Base-by-base conservation (phyloP, 2,113 vertebrate genomes). In the Scortum barcoo region DNA sequence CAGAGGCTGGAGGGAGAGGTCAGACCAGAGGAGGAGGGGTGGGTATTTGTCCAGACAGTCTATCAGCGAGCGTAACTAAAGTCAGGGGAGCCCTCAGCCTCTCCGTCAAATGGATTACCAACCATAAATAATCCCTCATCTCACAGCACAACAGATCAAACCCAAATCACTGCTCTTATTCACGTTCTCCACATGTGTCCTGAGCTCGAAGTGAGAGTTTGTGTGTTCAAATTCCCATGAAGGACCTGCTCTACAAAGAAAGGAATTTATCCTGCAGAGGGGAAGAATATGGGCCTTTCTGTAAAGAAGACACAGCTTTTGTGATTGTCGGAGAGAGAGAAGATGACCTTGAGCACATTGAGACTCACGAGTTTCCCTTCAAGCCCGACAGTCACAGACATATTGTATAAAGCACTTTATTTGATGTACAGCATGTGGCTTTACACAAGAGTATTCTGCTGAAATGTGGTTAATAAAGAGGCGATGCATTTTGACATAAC, bases 261-360 rank as follows among this genome's bases (percentile, higher is more conserved):
- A 46, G 11, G 60, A 9, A 19, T 61, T 88, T 19, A 61, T 67
- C 50, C 73, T 40, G 72, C 46, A 50, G 11, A 19, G 38, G 28
- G 50, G 44, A 40, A 24, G 50, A 13, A 19, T 53, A 68, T 51
- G 20, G 24, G 28, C 33, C 44, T 65, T 38, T 81, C 42, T 63
- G 9, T 71, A 61, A 77, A 28, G 30, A 48, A 80, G 46, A 70
- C 60, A 16, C 5, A 2, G 42, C 67, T 62, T 76, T 73, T 57
- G 38, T 73, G 8, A 71, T 40, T 30, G 46, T 68, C 11, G 4
- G 22, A 67, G 24, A 66, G 42, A 62, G 24, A 58, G 7, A 19
- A 36, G 40, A 78, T 81, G 80, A 90, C 90, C 92, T 90, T 92
- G 90, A 88, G 65, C 48, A 57, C 30, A 14, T 60, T 89, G 33